These are phyloP conservation scores for Tetragnatha montana DNA, from an alignment of 2,888 invertebrate genomes.

Conservation along the genomic window DNA sequence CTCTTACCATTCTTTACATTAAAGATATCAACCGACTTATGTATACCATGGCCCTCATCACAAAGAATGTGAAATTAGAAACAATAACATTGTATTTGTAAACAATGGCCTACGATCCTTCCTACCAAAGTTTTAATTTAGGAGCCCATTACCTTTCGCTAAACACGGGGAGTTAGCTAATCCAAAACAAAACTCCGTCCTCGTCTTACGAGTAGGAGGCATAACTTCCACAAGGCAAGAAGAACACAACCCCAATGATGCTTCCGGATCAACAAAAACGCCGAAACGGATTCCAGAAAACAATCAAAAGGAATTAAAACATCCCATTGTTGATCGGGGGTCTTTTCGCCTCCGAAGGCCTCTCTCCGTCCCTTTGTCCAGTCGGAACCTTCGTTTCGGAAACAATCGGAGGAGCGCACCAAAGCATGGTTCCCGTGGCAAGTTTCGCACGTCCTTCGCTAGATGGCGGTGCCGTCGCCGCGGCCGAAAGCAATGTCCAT, in stretches of 20 bases:
- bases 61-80: not conserved
- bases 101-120: not conserved
- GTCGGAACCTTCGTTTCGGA: slow-evolving; percentile 39
- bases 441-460: slow-evolving; percentile 38
- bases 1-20: not conserved
- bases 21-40: not conserved
- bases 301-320: slow-evolving; percentile 35
- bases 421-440: slow-evolving; percentile 15
- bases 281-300: slow-evolving; percentile 17
- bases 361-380: slow-evolving; percentile 11
- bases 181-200: not conserved
- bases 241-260: not conserved
- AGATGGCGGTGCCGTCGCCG: slow-evolving; percentile 32
- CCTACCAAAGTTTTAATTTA: not conserved
- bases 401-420: slow-evolving; percentile 11
- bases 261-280: not conserved
- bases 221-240: not conserved
- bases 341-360: slow-evolving; percentile 6
- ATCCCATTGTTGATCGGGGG: slow-evolving; percentile 54
- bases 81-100: not conserved
- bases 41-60: not conserved
- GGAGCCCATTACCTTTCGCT: not conserved
- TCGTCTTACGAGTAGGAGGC: not conserved
- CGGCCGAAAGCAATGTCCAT: slow-evolving; percentile 47
- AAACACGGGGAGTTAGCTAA: not conserved